phyloP scores from a whole-genome alignment of 2,888 invertebrate species.

The Allophyes oxyacanthae region DNA sequence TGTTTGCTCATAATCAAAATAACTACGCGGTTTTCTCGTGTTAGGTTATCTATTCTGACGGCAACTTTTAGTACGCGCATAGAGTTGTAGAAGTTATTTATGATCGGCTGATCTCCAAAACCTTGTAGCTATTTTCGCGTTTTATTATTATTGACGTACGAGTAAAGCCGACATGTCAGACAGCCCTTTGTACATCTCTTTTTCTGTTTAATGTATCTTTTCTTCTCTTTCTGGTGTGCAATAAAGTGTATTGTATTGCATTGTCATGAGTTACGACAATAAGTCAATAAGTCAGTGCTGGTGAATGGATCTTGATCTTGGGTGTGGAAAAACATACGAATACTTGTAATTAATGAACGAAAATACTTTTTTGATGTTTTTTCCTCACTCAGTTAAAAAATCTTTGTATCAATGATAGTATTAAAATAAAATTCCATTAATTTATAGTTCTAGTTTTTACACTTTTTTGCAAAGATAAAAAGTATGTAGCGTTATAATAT shows the following conservation, averaged over 20 bases:
- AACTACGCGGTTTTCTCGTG: constrained; percentile 8
- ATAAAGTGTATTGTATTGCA: too few species aligned
- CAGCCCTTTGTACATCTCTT: too few species aligned
- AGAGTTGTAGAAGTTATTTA: constrained; percentile 27
- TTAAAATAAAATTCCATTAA: too few species aligned
- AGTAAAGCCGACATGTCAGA: constrained; percentile 5
- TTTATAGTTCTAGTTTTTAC: too few species aligned
- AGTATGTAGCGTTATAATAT: too few species aligned
- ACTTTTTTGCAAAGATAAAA: too few species aligned
- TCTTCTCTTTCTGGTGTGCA: too few species aligned
- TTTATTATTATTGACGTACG: constrained; percentile 24
- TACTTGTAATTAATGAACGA: constrained; percentile 6
- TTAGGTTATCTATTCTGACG: constrained; percentile 6
- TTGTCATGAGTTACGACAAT: constrained; percentile 28
- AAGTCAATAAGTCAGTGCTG: constrained; percentile 16
- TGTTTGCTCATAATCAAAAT: constrained; percentile 21
- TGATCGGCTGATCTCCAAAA: constrained; percentile 20
- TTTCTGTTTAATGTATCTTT: too few species aligned
- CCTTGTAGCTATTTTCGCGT: constrained; percentile 36
- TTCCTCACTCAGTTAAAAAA: background rate
- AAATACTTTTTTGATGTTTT: background rate
- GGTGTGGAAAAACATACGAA: constrained; percentile 18
- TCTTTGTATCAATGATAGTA: too few species aligned
- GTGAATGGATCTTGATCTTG: constrained; percentile 1
- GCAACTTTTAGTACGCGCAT: constrained; percentile 6